Evolutionary conservation across 2,797 vertebrate genomes (phyloP).

Genomic region (Gobio occitaniae): DNA sequence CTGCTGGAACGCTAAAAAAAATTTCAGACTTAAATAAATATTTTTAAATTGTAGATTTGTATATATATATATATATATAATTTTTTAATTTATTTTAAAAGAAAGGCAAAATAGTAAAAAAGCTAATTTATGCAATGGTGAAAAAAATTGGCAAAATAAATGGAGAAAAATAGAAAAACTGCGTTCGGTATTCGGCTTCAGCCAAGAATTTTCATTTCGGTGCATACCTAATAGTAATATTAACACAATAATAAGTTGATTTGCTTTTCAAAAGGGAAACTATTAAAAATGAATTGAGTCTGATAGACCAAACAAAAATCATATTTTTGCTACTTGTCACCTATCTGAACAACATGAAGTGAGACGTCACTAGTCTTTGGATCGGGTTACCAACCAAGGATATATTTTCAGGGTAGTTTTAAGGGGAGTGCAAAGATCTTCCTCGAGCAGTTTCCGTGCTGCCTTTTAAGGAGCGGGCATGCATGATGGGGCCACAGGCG

Average conservation of each 20-base stretch:
- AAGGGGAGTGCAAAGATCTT: not conserved
- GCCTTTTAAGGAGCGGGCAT: conserved; percentile 35
- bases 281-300: not conserved
- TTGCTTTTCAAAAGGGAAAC: not conserved
- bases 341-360: conserved; percentile 33
- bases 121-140: too few relatives aligned
- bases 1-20: too few relatives aligned
- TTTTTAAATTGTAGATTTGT: too few relatives aligned
- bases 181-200: too few relatives aligned
- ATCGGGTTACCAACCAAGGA: conserved; percentile 36
- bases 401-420: not conserved
- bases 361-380: conserved; percentile 34
- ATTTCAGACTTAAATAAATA: too few relatives aligned
- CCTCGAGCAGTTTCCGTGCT: conserved; percentile 3
- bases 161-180: too few relatives aligned
- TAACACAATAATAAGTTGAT: not conserved
- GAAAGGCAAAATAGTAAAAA: too few relatives aligned
- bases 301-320: not conserved
- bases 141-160: too few relatives aligned
- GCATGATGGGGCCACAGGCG: conserved; percentile 9
- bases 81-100: too few relatives aligned
- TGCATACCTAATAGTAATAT: not conserved
- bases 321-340: too few relatives aligned
- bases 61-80: too few relatives aligned
- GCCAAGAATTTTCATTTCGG: too few relatives aligned